A percentile compares a stretch with the other conserved stretches of the same genome.
Evolutionary conservation across 2,888 invertebrate genomes (phyloP).

Genomic region (Heliconius aoede): DNA sequence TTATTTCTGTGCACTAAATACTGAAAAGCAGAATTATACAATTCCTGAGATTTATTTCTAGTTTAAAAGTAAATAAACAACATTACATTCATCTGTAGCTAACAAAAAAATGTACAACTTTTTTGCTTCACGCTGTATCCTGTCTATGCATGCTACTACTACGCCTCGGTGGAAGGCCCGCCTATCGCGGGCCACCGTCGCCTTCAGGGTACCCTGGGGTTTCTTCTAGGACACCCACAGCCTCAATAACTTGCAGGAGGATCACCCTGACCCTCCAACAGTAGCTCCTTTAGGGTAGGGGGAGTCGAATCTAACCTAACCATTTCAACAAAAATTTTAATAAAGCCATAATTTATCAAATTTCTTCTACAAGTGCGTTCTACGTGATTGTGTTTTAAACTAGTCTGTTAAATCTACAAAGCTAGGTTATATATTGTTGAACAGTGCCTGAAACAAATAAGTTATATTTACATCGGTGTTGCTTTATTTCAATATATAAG

Average conservation of each 20-base stretch:
- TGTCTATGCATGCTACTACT: too few species aligned
- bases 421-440: constrained; percentile 37
- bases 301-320: too few species aligned
- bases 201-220: too few species aligned
- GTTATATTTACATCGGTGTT: constrained; percentile 32
- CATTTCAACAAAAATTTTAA: neutral
- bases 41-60: too few species aligned
- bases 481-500: constrained; percentile 23
- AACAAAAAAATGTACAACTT: neutral
- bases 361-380: neutral
- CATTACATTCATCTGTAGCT: neutral
- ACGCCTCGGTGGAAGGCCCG: too few species aligned
- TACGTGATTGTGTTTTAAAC: constrained; percentile 44
- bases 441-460: constrained; percentile 33
- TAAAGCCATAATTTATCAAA: neutral
- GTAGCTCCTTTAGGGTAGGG: too few species aligned
- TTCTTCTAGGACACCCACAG: too few species aligned
- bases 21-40: neutral
- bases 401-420: constrained; percentile 43
- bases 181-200: too few species aligned
- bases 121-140: too few species aligned
- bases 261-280: too few species aligned
- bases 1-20: neutral
- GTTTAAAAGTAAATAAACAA: neutral
- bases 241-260: too few species aligned